A percentile compares a stretch with the other conserved stretches of the same genome.
phyloP scores from a whole-genome alignment of 2,113 vertebrate species.

The Microtus richardsoni region DNA sequence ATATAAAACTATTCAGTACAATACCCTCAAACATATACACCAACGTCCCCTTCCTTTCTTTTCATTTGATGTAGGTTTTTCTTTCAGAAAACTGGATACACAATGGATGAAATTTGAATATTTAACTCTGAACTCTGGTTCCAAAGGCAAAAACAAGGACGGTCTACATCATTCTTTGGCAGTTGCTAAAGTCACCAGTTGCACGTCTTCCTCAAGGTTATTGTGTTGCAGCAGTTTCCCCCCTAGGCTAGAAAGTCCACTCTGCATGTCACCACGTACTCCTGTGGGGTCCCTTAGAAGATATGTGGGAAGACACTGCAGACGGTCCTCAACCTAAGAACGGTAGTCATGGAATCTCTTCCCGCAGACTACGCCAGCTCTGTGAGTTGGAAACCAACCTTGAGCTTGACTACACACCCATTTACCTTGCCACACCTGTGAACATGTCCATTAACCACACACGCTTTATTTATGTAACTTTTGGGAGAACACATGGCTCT shows the following conservation, averaged over 20 bases:
- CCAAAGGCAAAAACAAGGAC: background rate
- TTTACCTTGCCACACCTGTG: conserved; percentile 7
- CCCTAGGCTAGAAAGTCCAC: background rate
- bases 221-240: background rate
- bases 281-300: background rate
- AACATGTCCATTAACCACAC: background rate
- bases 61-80: background rate
- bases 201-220: conserved; percentile 6
- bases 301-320: background rate
- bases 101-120: background rate
- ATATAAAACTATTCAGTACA: background rate
- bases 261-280: background rate
- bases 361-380: background rate
- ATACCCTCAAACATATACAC: background rate
- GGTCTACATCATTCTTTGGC: background rate
- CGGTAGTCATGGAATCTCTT: background rate
- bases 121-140: background rate
- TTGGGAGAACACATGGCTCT: background rate
- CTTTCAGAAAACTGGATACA: background rate
- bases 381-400: background rate
- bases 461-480: background rate
- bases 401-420: background rate
- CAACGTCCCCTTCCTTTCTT: background rate
- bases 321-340: background rate
- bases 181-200: background rate